Evolutionary conservation across 1,140 invertebrate genomes (phyloP), one percentile per base, ranked within the genome.

Genomic region (Popillia japonica): DNA sequence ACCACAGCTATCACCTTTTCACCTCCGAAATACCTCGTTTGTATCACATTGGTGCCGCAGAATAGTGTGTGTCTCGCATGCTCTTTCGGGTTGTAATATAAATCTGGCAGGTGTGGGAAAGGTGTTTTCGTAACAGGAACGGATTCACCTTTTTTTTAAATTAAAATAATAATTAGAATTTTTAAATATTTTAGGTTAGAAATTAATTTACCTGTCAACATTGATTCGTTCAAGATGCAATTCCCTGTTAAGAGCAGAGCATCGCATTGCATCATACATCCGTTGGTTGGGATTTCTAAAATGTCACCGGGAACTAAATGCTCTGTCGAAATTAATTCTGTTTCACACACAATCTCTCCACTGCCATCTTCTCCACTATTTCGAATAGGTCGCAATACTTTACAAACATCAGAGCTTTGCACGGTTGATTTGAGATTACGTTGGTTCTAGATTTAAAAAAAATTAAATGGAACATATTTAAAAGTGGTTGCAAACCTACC

Each of bases 201-300:
- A 48, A 22, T 8, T 34, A 34, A 55, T n/a, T 91, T 86, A 96
- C 95, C 96, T 68, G 97, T 99, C n/a, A 99, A 90, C 95, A 98
- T 98, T 79, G 95, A 96, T 89, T 99, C 98, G 86, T 99, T 98
- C 14, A 99, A 90, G 83, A 99, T 96, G 81, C 96, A 98, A 79
- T 92, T 95, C 6, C 98, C 95, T 77, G 92, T 91, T 0, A 96
- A 86, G 0, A 97, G 88, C 8, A 94, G 92, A n/a, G 94, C 94
- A 87, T 97, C 95, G 87, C 95, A 96, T 42, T 93, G 92, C 91
- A 96, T 92, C 44, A 92, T 87, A 83, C 94, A 95, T 3, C 94
- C 95, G 80, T 93, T 90, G 6, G 91, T 86, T 0, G 95, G 95
- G 75, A 97, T 92, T n/a, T 92, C 89, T 20, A 96, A 88, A 14